Conservation (phyloP, 2,797 vertebrate species). For the Mormyrus proboscirostris region DNA sequence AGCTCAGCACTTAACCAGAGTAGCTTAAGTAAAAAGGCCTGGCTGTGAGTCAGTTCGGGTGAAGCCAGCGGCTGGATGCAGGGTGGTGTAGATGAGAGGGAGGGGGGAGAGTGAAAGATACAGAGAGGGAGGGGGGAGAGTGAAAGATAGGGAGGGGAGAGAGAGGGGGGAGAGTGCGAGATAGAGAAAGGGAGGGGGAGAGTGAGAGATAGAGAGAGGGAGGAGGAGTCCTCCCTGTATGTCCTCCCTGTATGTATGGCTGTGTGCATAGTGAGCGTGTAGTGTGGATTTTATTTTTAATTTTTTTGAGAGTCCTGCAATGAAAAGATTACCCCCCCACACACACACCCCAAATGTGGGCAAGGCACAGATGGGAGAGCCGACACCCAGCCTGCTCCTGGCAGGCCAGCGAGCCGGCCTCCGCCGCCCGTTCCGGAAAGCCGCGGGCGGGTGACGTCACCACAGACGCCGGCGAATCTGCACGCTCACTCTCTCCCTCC, state of each 20-base stretch:
- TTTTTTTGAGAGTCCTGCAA: not conserved
- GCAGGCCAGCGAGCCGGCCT: not conserved
- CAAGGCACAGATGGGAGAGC: constrained; percentile 1
- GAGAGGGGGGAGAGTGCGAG: not conserved
- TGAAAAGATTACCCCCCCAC: too few species aligned
- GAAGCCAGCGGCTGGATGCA: not conserved
- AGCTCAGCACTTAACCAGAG: not conserved
- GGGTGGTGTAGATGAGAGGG: not conserved
- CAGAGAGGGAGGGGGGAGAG: not conserved
- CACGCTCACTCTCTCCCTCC: not conserved
- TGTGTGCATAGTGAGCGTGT: not conserved
- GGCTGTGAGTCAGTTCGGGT: not conserved
- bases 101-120: not conserved
- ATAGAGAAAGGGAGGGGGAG: not conserved
- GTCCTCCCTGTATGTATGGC: not conserved
- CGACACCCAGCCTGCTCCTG: not conserved
- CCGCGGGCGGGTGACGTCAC: not conserved
- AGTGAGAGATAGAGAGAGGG: too few species aligned
- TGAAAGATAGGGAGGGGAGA: too few species aligned
- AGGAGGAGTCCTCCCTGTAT: not conserved
- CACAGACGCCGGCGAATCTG: not conserved
- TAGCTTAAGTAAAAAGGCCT: not conserved
- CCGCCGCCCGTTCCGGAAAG: not conserved
- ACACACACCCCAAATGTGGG: not conserved
- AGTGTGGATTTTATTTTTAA: not conserved